Conservation (phyloP, 2,797 vertebrate species). For the Micromesistius poutassou region DNA sequence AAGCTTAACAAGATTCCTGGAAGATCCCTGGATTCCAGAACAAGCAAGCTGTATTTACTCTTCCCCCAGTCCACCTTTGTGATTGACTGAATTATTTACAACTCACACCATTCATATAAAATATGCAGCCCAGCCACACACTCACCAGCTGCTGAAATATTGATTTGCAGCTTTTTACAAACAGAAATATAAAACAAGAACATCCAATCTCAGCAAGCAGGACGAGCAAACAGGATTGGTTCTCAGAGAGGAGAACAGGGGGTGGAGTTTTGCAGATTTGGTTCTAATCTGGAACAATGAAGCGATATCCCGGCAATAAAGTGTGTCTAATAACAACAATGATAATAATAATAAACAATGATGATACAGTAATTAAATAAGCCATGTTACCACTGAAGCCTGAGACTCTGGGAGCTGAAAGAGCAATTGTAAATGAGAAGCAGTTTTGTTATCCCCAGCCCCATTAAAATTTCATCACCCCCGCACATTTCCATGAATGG, state of each 20-base stretch:
- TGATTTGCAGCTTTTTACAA: conserved; percentile 46
- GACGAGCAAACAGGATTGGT: conserved; percentile 29
- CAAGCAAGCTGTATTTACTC: conserved; percentile 30
- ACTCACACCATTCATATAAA: conserved; percentile 32
- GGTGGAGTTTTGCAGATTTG: conserved; percentile 20
- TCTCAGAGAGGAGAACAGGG: conserved; percentile 18
- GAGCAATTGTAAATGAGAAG: conserved; percentile 66
- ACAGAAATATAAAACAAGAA: conserved; percentile 34
- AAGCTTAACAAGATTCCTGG: background rate
- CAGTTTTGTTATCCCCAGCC: conserved; percentile 68
- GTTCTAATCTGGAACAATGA: conserved; percentile 42
- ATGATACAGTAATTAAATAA: conserved; percentile 63
- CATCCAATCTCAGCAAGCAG: conserved; percentile 18
- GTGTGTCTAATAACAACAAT: conserved; percentile 45
- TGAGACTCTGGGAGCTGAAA: conserved; percentile 39
- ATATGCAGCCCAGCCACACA: conserved; percentile 45
- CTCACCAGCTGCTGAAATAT: conserved; percentile 48
- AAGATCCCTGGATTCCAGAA: conserved; percentile 15
- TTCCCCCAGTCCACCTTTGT: conserved; percentile 33
- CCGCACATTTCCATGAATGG: conserved; percentile 76
- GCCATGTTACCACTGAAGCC: conserved; percentile 50
- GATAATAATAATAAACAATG: conserved; percentile 34
- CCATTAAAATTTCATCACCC: conserved; percentile 78
- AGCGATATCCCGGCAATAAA: conserved; percentile 56
- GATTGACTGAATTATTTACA: conserved; percentile 36